Evolutionary conservation across 2,113 vertebrate genomes (phyloP), one percentile per base, ranked within the genome.

Genomic region (Odontesthes bonariensis): DNA sequence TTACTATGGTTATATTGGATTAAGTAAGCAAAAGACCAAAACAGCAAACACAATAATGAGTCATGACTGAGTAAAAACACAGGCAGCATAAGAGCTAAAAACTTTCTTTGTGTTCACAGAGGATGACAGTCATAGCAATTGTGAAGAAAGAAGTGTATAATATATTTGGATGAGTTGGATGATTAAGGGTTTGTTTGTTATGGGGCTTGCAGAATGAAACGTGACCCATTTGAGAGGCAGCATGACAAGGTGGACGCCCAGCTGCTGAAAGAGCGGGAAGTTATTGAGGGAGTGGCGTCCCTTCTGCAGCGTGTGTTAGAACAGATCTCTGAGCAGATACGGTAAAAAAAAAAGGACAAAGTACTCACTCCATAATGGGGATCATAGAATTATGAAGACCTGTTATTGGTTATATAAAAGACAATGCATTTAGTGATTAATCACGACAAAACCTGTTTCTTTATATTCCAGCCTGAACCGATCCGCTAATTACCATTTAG

Each of bases 311-410:
- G 72, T 17, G 95, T 95, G 0, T 2, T 93, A 55, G 95, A 97
- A 81, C 96, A 98, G 90, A 91, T 92, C 4, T 82, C 79, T 0
- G 97, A 98, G 81, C 97, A 99, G 92, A 96, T 98, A 85, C 93
- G 97, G 98, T 98, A 55, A 27, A 27, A 27, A 27, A 27, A 27
- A 27, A 27, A 51, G 81, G 19, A 17, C 12, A 44, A 7, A 11
- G 19, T 49, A 6, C 1, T 8, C 7, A 5, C 46, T 10, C 35
- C 35, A 38, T 10, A 7, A 38, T 8, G 35, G 10, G 35, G 35
- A 6, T 40, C 5, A 14, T 22, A 62, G 17, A 12, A 46, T n/a
- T 22, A 54, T 8, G 31, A 22, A 31, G 2, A 56, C 1, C 6
- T 19, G 44, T 49, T 58, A 8, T 17, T 31, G 5, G 13, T 35